Conservation (phyloP, 2,113 vertebrate species). For the Garra rufa region DNA sequence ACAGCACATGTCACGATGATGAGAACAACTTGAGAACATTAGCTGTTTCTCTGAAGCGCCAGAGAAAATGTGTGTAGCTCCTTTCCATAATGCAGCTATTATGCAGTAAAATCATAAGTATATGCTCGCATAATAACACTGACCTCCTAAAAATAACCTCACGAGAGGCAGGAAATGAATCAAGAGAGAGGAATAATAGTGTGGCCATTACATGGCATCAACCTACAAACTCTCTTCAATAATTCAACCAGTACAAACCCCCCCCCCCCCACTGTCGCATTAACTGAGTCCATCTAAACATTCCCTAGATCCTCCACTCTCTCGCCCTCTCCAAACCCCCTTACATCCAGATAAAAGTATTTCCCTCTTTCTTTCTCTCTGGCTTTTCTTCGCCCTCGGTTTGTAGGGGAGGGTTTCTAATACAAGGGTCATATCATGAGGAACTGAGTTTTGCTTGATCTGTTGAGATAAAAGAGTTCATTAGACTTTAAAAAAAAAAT, state of each 20-base stretch:
- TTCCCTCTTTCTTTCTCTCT: background rate
- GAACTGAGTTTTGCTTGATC: slow-evolving; percentile 6
- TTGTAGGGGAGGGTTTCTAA: background rate
- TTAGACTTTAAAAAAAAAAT: background rate
- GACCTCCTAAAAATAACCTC: slow-evolving; percentile 57
- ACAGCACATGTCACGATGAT: slow-evolving; percentile 37
- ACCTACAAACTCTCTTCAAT: slow-evolving; percentile 56
- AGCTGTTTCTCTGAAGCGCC: slow-evolving; percentile 31
- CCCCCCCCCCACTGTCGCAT: background rate
- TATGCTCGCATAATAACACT: slow-evolving; percentile 51
- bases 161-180: slow-evolving; percentile 58
- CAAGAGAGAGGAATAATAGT: slow-evolving; percentile 54
- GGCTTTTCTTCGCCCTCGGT: background rate
- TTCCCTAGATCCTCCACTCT: background rate
- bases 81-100: slow-evolving; percentile 54
- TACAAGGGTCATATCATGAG: background rate
- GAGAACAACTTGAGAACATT: slow-evolving; percentile 46
- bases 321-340: slow-evolving; percentile 18
- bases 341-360: slow-evolving; percentile 31
- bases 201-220: slow-evolving; percentile 53
- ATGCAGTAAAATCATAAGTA: slow-evolving; percentile 49
- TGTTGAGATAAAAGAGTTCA: slow-evolving; percentile 11
- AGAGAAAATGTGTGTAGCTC: slow-evolving; percentile 16
- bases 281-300: slow-evolving; percentile 48
- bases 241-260: slow-evolving; percentile 46